Conservation (phyloP, 2,888 invertebrate species). For the Drosophila helvetica region DNA sequence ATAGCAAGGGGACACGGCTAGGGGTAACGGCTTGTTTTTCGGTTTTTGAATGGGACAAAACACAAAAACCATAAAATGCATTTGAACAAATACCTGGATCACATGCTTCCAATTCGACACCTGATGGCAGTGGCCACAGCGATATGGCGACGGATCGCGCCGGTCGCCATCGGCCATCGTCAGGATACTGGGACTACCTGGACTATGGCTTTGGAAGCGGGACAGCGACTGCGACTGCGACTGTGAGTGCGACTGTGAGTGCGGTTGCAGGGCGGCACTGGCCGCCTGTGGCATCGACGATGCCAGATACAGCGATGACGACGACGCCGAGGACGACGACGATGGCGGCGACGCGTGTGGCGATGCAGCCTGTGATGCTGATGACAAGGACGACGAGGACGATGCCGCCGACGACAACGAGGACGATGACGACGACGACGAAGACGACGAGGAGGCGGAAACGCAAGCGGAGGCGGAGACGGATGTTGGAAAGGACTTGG, state of each 20-base stretch:
- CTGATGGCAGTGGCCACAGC: constrained; percentile 92
- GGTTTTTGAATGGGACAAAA: constrained; percentile 56
- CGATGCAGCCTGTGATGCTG: constrained; percentile 50
- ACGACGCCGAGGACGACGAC: constrained; percentile 12
- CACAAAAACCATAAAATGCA: constrained; percentile 58
- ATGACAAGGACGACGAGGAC: constrained; percentile 57
- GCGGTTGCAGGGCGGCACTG: constrained; percentile 25
- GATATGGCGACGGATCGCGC: constrained; percentile 86
- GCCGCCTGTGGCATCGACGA: constrained; percentile 26
- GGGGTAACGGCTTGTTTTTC: constrained; percentile 29
- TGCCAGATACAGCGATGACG: constrained; percentile 32
- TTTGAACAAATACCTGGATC: constrained; percentile 88
- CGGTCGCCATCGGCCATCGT: constrained; percentile 82
- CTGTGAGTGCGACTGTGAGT: constrained; percentile 35
- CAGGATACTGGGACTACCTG: constrained; percentile 74
- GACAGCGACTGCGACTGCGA: no score
- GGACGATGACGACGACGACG: constrained; percentile 51
- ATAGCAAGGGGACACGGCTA: not conserved
- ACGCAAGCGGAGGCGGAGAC: constrained; percentile 50
- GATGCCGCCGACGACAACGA: constrained; percentile 44
- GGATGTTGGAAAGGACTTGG: constrained; percentile 56
- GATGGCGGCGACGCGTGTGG: constrained; percentile 48
- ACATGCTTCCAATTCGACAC: constrained; percentile 94
- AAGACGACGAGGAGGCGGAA: constrained; percentile 49
- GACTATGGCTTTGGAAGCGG: constrained; percentile 72